Conservation (phyloP, 2,888 invertebrate species). For the Corbicula japonica region DNA sequence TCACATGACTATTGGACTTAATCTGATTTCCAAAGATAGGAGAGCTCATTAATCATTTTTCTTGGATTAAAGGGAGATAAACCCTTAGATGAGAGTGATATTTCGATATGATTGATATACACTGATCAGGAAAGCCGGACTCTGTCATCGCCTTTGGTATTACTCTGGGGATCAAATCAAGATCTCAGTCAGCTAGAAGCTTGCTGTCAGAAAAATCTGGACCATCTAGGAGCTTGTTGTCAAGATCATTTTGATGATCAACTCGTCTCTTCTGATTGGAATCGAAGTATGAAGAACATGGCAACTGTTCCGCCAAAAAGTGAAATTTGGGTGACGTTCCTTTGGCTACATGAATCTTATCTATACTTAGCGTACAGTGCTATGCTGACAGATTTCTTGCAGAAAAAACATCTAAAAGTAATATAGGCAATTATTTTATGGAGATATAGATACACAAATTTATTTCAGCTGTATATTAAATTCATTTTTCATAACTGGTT, state of each 20-base stretch:
- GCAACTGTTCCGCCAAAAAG: constrained; percentile 27
- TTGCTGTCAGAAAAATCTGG: too few species aligned
- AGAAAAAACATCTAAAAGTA: too few species aligned
- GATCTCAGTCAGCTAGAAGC: constrained; percentile 37
- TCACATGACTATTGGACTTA: constrained; percentile 19
- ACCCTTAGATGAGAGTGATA: constrained; percentile 38
- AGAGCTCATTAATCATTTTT: constrained; percentile 38
- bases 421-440: too few species aligned
- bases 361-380: too few species aligned
- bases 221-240: too few species aligned
- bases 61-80: constrained; percentile 28
- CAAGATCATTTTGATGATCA: constrained; percentile 14
- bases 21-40: constrained; percentile 32
- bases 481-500: too few species aligned
- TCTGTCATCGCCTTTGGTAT: constrained; percentile 42
- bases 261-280: constrained; percentile 17
- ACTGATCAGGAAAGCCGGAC: constrained; percentile 3
- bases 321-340: too few species aligned
- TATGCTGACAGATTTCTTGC: too few species aligned
- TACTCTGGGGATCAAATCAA: constrained; percentile 23
- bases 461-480: too few species aligned
- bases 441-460: too few species aligned
- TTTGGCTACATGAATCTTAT: too few species aligned
- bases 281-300: constrained; percentile 18
- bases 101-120: constrained; percentile 39